Conservation (phyloP, 53 echinoderm and acorn worm genomes). For the Glandiceps talaboti region DNA sequence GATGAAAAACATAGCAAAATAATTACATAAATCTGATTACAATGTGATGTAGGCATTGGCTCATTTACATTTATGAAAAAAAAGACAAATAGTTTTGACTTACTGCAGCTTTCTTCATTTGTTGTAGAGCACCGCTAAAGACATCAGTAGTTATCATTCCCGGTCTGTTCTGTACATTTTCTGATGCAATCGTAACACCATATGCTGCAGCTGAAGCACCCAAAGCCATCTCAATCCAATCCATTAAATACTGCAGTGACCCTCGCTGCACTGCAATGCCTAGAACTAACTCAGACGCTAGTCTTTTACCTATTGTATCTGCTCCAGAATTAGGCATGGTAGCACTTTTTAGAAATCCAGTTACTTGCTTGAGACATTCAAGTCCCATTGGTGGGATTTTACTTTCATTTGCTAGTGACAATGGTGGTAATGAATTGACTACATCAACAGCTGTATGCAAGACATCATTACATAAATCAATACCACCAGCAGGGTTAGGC, state of each 20-base stretch:
- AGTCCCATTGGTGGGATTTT: constrained; percentile 84
- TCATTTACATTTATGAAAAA: no score
- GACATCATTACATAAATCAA: constrained; percentile 68
- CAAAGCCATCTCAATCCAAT: constrained; percentile 97
- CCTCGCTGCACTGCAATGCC: constrained; percentile 88
- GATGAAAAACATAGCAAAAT: no score
- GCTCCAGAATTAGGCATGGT: constrained; percentile 89
- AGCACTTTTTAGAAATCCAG: constrained; percentile 74
- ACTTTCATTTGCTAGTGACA: constrained; percentile 92
- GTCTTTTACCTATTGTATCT: constrained; percentile 60
- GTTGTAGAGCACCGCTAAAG: constrained; percentile 65
- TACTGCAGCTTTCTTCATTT: constrained; percentile 92
- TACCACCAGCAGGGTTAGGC: constrained; percentile 12
- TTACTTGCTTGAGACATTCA: constrained; percentile 84
- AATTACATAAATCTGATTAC: no score
- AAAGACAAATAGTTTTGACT: no score
- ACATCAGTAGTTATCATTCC: constrained; percentile 65
- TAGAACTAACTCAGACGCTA: constrained; percentile 76
- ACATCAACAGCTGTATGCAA: constrained; percentile 78
- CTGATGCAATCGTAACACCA: not conserved
- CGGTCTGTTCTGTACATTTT: not conserved
- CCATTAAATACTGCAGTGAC: constrained; percentile 79
- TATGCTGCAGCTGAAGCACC: constrained; percentile 53
- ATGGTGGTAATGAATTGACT: constrained; percentile 61
- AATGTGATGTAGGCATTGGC: no score